A percentile compares a stretch with the other conserved stretches of the same genome.
Conservation (phyloP, 2,113 vertebrate species). For the Pachyramphus minor region DNA sequence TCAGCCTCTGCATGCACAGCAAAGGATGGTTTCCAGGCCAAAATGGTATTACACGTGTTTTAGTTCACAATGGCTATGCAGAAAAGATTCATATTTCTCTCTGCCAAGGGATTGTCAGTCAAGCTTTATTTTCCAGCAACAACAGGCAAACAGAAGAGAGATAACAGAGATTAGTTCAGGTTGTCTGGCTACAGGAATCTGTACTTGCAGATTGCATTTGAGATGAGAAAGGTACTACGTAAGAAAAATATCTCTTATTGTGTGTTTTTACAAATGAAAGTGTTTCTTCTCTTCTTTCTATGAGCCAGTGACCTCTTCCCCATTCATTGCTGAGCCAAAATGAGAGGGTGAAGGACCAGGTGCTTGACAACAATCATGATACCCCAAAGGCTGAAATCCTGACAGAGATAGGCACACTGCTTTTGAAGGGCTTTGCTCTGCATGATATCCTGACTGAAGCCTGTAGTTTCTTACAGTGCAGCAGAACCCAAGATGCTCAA, state of each 20-base stretch:
- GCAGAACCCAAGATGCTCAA: neutral
- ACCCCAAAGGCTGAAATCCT: neutral
- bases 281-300: neutral
- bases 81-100: neutral
- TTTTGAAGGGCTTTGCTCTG: neutral
- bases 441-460: neutral
- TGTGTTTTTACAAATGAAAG: neutral
- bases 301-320: neutral
- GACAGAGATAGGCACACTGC: neutral
- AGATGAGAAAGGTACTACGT: neutral
- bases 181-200: slow-evolving; percentile 12
- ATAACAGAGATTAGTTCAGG: slow-evolving; percentile 8
- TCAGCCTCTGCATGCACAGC: neutral
- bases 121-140: slow-evolving; percentile 17
- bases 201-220: neutral
- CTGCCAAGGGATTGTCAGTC: neutral
- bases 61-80: neutral
- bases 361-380: neutral
- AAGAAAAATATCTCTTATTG: neutral
- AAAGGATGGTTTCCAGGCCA: neutral
- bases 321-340: neutral
- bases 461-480: neutral
- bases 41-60: neutral
- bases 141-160: neutral
- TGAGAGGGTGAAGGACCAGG: neutral